Evolutionary conservation across 1,140 invertebrate species (phyloP), one percentile per base, ranked within the genome.

Genomic region (Periplaneta americana): DNA sequence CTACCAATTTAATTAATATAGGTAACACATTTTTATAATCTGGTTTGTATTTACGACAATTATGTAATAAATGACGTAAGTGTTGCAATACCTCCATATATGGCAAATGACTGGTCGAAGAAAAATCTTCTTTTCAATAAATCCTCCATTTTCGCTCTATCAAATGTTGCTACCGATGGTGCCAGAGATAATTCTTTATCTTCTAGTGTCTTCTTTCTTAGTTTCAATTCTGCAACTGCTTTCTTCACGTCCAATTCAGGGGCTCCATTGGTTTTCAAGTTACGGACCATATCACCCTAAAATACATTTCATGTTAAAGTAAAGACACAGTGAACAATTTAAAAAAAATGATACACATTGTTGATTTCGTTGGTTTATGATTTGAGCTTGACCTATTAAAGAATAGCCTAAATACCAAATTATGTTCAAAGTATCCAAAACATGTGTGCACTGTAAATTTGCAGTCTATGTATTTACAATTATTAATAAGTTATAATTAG

Each of bases 41-140:
- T n/a, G n/a, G n/a, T n/a, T n/a, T n/a, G n/a, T n/a, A n/a, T n/a
- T n/a, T n/a, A n/a, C n/a, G n/a, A n/a, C n/a, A n/a, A n/a, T n/a
- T n/a, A n/a, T n/a, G n/a, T n/a, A n/a, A n/a, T n/a, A n/a, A n/a
- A n/a, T n/a, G n/a, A n/a, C n/a, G n/a, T n/a, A n/a, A n/a, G n/a
- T n/a, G n/a, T n/a, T 15, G 18, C 31, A 37, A 15, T 94, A 84
- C 98, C 99, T 85, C 99, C 99, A 91, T 99, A 99, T 87, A 99
- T 99, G 6, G 98, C 97, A 92, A 99, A 99, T 0, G 98, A 98
- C 86, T 99, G 98, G 88, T 99, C 98, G 90, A 95, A 98, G 87
- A 99, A 99, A 88, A 99, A 99, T 84, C 98, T 91, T 85, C 99
- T 92, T 88, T 99, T 99, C 5, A 99, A 90, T 9, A 99, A 91